Evolutionary conservation across 53 echinoderm and acorn worm species (phyloP), one percentile per base, ranked within the genome.

Genomic region (Patiria pectinifera): DNA sequence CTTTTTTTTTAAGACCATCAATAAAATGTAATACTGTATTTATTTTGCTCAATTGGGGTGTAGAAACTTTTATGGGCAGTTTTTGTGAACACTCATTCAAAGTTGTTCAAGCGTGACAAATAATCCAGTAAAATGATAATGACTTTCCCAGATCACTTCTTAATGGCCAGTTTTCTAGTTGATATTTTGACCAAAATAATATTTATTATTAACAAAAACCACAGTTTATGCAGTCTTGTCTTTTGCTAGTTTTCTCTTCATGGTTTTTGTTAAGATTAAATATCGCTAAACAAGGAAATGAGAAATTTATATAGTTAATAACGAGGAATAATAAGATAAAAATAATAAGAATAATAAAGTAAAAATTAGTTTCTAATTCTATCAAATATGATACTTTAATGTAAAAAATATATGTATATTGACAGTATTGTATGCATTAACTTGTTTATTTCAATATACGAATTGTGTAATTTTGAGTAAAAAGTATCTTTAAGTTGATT

Each of bases 401-500:
- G 24, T n/a, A 74, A 74, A 74, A 46, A 10, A 45, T 79, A 79
- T 14, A 53, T 53, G 53, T 53, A 53, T 22, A 45, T 79, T 47
- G 2, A 15, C 48, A 79, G 14, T 47, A 79, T 47, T 79, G 80
- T 79, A 46, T 79, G 80, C 48, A 46, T 46, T 79, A 13, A 79
- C 11, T 79, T 79, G 15, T 45, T 79, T 79, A 79, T 45, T 78
- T 78, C 43, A 60, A 60, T 60, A 70, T 74, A 74, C 21, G 24
- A 74, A 74, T 16, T 74, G 74, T 74, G 21, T 74, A 74, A 74
- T 74, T 74, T 74, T 74, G 74, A 74, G 22, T 22, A 74, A 19
- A 35, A 35, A 18, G 21, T 69, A 74, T 3, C 22, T 74, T 74
- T n/a, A n/a, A 74, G 22, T 23, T 74, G 10, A 74, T 74, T 74